phyloP scores from a whole-genome alignment of 2,113 vertebrate species.

The Tupaia tana region DNA sequence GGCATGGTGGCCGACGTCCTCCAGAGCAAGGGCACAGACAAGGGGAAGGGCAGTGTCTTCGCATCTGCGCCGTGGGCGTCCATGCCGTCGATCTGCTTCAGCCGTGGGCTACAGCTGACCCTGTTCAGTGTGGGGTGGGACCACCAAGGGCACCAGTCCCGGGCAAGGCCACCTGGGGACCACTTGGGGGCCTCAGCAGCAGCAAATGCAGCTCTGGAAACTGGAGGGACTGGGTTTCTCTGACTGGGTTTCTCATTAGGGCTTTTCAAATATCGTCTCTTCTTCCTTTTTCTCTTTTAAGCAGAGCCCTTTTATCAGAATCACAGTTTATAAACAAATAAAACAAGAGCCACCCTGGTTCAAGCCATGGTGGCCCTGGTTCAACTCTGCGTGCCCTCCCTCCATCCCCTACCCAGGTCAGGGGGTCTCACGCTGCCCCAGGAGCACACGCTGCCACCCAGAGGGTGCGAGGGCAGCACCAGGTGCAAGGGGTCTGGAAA shows the following conservation, averaged over 20 bases:
- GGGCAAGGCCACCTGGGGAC: neutral
- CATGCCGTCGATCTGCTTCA: accelerated
- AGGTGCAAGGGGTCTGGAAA: neutral
- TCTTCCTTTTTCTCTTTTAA: neutral
- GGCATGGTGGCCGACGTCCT: neutral
- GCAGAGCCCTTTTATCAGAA: neutral
- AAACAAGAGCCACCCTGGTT: neutral
- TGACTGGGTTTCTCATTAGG: neutral
- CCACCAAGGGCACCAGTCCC: neutral
- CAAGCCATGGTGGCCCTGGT: too few species aligned
- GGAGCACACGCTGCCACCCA: neutral
- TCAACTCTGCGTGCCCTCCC: neutral
- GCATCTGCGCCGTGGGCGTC: too few species aligned
- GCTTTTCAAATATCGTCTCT: neutral
- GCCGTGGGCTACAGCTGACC: neutral
- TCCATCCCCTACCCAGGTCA: neutral
- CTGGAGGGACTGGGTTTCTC: neutral
- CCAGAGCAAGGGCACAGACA: neutral
- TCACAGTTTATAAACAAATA: neutral
- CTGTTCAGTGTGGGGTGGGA: accelerated
- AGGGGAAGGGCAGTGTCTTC: too few species aligned
- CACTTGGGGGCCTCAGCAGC: neutral
- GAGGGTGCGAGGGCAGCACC: neutral
- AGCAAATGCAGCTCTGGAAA: neutral
- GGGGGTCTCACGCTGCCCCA: neutral